A percentile compares a stretch with the other conserved stretches of the same genome.
These are phyloP conservation scores for Anisognathus igniventris DNA, from an alignment of 2,797 vertebrate genomes.

Conservation along the genomic window DNA sequence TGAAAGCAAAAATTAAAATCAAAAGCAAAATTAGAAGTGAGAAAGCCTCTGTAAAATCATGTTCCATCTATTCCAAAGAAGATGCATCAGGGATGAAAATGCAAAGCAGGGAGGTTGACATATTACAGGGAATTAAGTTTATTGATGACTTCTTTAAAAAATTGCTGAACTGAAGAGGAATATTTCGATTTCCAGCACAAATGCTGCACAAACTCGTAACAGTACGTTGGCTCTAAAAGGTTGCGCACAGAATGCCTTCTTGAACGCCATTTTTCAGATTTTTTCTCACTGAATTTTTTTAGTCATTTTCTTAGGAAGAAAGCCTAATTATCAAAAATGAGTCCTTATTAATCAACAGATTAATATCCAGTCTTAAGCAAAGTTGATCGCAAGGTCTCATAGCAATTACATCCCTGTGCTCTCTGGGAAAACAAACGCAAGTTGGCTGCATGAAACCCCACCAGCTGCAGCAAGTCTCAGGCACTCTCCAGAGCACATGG, in stretches of 20 bases:
- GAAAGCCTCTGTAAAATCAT: neutral
- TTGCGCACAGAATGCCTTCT: neutral
- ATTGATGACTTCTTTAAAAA: neutral
- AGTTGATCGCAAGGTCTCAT: neutral
- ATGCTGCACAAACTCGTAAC: neutral
- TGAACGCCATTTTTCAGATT: neutral
- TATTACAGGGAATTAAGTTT: neutral
- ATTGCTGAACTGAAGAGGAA: neutral
- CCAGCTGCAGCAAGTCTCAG: neutral
- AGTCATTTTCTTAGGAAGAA: neutral
- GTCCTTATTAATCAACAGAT: neutral
- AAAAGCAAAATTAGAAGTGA: neutral
- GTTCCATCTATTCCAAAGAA: neutral
- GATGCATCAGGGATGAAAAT: neutral
- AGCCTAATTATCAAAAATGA: neutral
- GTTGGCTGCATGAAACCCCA: neutral
- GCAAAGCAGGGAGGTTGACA: neutral
- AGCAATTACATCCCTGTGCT: neutral
- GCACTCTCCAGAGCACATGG: neutral
- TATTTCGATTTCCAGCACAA: neutral
- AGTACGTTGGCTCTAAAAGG: neutral
- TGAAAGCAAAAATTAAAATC: neutral
- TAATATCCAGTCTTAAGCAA: neutral
- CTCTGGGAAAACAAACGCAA: neutral
- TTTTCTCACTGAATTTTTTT: neutral